phyloP scores from a whole-genome alignment of 2,113 vertebrate genomes.

The Rhabdornis inornatus region DNA sequence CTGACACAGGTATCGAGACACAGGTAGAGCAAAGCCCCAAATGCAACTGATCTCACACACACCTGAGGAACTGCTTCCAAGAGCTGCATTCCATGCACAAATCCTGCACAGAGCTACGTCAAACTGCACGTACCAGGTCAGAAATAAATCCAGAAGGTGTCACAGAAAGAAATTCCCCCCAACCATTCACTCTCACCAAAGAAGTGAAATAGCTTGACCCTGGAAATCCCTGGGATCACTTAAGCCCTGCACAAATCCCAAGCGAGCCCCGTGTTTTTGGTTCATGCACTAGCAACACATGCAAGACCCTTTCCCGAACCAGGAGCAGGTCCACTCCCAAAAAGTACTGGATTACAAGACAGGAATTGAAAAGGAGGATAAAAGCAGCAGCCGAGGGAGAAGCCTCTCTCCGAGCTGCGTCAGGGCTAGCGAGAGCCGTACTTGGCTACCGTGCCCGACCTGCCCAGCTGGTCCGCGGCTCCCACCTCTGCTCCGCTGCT shows the following conservation, averaged over 20 bases:
- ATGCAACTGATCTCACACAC: neutral
- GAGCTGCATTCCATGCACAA: neutral
- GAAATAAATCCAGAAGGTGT: neutral
- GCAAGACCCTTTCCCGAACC: rapidly evolving
- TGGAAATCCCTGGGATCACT: neutral
- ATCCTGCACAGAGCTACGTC: neutral
- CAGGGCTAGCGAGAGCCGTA: rapidly evolving
- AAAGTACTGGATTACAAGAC: neutral
- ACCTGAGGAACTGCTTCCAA: neutral
- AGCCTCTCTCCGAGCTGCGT: neutral
- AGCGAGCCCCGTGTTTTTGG: rapidly evolving
- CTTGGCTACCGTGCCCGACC: neutral
- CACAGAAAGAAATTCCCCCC: neutral
- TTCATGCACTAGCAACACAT: rapidly evolving
- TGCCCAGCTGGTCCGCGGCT: neutral
- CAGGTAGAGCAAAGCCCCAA: neutral
- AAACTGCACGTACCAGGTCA: rapidly evolving
- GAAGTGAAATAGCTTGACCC: neutral
- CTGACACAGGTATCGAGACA: neutral
- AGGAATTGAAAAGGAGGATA: neutral
- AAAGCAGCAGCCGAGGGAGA: neutral
- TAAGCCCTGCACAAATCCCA: neutral
- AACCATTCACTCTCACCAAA: rapidly evolving
- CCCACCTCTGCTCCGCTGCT: neutral
- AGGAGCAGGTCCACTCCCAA: neutral